Conservation (phyloP, 1,140 invertebrate species). For the Tetraneura akinire region DNA sequence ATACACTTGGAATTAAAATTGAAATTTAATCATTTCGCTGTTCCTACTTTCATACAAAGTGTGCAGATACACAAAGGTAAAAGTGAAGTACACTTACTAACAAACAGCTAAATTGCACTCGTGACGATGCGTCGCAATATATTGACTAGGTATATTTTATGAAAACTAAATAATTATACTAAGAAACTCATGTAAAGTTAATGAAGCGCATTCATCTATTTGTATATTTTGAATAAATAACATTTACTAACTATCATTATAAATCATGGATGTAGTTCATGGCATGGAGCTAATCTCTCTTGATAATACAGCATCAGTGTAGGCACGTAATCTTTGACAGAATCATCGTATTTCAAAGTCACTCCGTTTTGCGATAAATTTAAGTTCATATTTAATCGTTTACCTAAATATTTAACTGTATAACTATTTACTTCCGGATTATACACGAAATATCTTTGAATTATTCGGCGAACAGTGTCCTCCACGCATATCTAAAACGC, state of each 20-base stretch:
- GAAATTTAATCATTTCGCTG: not conserved
- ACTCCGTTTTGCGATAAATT: not conserved
- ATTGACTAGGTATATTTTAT: too few relatives aligned
- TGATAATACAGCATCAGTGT: constrained; percentile 6
- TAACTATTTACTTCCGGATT: not conserved
- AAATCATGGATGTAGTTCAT: too few relatives aligned
- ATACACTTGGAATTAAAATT: not conserved
- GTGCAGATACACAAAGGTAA: not conserved
- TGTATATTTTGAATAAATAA: too few relatives aligned
- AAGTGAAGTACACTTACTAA: too few relatives aligned
- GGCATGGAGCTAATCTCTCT: not conserved
- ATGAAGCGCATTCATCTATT: too few relatives aligned
- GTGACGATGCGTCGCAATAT: too few relatives aligned
- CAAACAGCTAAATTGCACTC: too few relatives aligned
- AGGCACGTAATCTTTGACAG: not conserved
- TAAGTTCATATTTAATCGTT: not conserved
- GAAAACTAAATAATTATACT: too few relatives aligned
- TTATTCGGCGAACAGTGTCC: constrained; percentile 3
- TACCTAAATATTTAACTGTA: not conserved
- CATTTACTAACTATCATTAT: too few relatives aligned
- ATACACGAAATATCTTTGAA: constrained; percentile 1
- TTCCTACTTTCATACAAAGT: too few relatives aligned
- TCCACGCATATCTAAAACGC: constrained; percentile 4
- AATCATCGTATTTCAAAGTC: not conserved
- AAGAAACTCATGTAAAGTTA: too few relatives aligned